phyloP scores from a whole-genome alignment of 35 echinoderm and acorn worm species.

The Heliocidaris tuberculata region DNA sequence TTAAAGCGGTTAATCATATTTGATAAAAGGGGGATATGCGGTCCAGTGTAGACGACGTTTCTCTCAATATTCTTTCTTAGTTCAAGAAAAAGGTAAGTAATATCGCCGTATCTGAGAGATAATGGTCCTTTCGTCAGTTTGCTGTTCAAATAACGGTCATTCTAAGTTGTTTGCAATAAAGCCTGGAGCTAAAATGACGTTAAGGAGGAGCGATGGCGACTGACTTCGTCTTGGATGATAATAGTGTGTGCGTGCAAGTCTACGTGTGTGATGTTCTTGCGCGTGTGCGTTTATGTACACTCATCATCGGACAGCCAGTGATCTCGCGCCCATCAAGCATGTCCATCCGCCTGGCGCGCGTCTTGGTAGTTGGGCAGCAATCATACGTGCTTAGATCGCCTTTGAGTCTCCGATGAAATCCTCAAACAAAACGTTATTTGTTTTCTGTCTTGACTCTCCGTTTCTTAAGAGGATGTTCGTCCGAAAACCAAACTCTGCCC shows the following conservation, averaged over 20 bases:
- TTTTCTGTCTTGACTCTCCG: slow-evolving; percentile 15
- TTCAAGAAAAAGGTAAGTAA: background rate
- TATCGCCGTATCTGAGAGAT: background rate
- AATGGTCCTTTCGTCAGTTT: background rate
- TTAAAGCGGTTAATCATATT: background rate
- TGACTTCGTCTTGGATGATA: background rate
- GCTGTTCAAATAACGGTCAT: background rate
- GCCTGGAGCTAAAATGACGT: background rate
- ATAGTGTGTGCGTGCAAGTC: background rate
- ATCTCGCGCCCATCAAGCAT: background rate
- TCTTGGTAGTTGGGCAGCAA: background rate
- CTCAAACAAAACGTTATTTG: slow-evolving; percentile 12
- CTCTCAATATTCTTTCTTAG: background rate
- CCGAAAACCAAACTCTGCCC: background rate
- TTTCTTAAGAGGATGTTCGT: slow-evolving; percentile 10
- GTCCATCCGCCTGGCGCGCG: background rate
- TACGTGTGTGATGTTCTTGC: background rate
- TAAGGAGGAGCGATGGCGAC: background rate
- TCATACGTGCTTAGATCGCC: background rate
- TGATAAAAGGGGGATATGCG: background rate
- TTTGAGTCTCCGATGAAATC: slow-evolving; percentile 10
- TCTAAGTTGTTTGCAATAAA: background rate
- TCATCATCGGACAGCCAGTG: background rate
- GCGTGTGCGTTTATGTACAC: slow-evolving; percentile 14
- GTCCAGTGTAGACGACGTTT: background rate